Evolutionary conservation across 2,888 invertebrate genomes (phyloP).

Genomic region (Ennomos quercinarius): DNA sequence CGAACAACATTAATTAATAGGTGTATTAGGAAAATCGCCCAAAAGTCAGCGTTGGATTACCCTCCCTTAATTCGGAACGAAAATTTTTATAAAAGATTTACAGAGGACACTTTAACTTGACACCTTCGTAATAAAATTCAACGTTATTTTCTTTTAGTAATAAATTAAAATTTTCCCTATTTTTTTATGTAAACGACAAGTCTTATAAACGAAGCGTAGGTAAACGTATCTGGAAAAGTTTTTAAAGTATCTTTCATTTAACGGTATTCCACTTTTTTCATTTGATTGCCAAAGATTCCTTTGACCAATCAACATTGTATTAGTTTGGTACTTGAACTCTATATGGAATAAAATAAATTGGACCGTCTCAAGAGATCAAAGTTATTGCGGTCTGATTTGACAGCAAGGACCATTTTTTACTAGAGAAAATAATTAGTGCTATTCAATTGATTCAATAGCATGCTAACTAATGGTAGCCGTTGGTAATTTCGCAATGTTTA

Average conservation of each 20-base stretch:
- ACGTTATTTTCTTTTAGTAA: slow-evolving; percentile 23
- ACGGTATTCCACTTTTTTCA: slow-evolving; percentile 3
- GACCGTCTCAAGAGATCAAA: slow-evolving; percentile 35
- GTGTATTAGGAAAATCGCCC: slow-evolving; percentile 23
- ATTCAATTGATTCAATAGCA: too few species aligned
- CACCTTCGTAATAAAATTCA: slow-evolving; percentile 27
- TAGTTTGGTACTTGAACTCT: too few species aligned
- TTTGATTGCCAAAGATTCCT: too few species aligned
- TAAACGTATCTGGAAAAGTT: slow-evolving; percentile 19
- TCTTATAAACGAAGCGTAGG: slow-evolving; percentile 15
- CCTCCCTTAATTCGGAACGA: slow-evolving; percentile 14
- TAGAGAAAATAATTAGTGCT: too few species aligned
- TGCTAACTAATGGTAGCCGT: too few species aligned
- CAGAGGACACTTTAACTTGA: slow-evolving; percentile 25
- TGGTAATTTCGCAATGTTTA: too few species aligned
- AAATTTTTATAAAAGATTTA: slow-evolving; percentile 21
- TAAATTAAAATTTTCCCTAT: slow-evolving; percentile 22
- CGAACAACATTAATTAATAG: slow-evolving; percentile 28
- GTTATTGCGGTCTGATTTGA: slow-evolving; percentile 11
- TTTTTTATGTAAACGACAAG: slow-evolving; percentile 22
- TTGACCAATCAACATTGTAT: too few species aligned
- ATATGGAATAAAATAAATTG: slow-evolving; percentile 8
- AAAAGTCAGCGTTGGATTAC: slow-evolving; percentile 25
- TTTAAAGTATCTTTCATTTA: slow-evolving; percentile 46
- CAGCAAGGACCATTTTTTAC: too few species aligned